Conservation (phyloP, 2,113 vertebrate species). For the Leucoraja erinaceus region DNA sequence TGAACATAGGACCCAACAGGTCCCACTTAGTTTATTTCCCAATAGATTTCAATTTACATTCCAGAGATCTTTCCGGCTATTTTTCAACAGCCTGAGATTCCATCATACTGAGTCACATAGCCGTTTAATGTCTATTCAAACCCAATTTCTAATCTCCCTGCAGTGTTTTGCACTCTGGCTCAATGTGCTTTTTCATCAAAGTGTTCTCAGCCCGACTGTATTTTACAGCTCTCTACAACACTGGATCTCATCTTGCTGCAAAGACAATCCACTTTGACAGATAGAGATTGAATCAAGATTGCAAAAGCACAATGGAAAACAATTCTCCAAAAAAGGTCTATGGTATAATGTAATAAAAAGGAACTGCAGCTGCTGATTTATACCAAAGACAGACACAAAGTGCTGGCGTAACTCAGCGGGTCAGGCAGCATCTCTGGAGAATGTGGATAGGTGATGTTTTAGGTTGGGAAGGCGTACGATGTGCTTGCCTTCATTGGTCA, state of each 20-base stretch:
- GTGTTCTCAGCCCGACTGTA: background rate
- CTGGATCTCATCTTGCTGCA: background rate
- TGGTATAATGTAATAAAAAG: too few species aligned
- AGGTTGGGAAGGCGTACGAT: too few species aligned
- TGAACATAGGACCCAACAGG: too few species aligned
- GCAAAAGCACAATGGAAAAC: slow-evolving; percentile 9
- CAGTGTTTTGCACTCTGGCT: background rate
- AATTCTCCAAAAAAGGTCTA: background rate
- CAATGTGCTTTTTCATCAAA: background rate
- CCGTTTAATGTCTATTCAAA: background rate
- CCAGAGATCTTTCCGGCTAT: background rate
- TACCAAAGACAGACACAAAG: too few species aligned
- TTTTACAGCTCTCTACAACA: background rate
- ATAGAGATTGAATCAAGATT: slow-evolving; percentile 6
- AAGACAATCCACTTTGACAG: background rate
- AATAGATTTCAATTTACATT: background rate
- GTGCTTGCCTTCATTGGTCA: too few species aligned
- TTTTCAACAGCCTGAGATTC: background rate
- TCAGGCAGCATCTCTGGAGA: too few species aligned
- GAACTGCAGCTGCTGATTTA: too few species aligned
- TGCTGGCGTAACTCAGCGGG: too few species aligned
- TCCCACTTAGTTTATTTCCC: too few species aligned
- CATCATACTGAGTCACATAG: background rate
- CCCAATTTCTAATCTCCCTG: background rate
- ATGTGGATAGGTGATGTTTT: too few species aligned